Conservation (phyloP, 2,888 invertebrate species). For the Timandra comae region DNA sequence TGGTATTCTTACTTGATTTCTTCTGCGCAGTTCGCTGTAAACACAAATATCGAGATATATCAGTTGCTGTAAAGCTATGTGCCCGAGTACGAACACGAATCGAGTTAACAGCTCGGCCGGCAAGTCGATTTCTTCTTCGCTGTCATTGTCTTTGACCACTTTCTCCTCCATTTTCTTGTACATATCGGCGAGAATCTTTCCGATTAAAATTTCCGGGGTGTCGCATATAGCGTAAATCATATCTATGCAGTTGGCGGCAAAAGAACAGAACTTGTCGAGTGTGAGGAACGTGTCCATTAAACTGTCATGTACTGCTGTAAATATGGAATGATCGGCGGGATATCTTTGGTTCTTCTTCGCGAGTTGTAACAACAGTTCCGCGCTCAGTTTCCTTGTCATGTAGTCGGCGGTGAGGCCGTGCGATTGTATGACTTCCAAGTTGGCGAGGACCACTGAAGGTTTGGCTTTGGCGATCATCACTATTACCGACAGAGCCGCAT, state of each 20-base stretch:
- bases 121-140: conserved; percentile 46
- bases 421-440: conserved; percentile 83
- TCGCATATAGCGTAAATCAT: conserved; percentile 77
- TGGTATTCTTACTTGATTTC: conserved; percentile 49
- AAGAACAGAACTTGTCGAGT: conserved; percentile 63
- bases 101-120: conserved; percentile 65
- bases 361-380: conserved; percentile 51
- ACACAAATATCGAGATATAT: conserved; percentile 88
- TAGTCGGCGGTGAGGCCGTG: conserved; percentile 81
- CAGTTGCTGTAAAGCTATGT: conserved; percentile 86
- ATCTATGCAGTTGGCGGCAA: conserved; percentile 72
- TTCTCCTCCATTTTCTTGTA: conserved; percentile 59
- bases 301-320: conserved; percentile 50
- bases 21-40: conserved; percentile 84
- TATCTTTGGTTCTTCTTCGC: conserved; percentile 56
- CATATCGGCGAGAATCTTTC: conserved; percentile 68
- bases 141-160: conserved; percentile 45
- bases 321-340: conserved; percentile 53
- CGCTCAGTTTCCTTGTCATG: conserved; percentile 48
- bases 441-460: conserved; percentile 78
- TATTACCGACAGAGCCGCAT: conserved; percentile 84
- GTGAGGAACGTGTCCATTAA: conserved; percentile 67
- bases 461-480: conserved; percentile 82
- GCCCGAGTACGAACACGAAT: conserved; percentile 81
- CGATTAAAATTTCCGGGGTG: conserved; percentile 70